Percentiles rank a stretch among this genome's conserved stretches.
Evolutionary conservation across 2,888 invertebrate genomes (phyloP).

Genomic region (Perithous albicinctus): DNA sequence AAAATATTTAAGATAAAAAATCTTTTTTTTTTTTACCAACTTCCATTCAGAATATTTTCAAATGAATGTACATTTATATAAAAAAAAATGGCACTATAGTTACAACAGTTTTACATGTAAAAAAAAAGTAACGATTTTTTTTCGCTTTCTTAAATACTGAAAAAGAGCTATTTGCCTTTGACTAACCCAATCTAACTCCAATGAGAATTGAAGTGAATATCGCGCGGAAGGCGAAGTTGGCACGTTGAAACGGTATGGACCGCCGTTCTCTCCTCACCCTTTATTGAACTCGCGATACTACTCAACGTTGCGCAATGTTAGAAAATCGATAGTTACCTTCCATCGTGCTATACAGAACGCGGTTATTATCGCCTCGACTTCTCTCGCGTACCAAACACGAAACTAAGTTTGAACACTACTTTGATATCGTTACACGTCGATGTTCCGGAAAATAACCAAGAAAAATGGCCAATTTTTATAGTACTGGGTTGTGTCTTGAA

Average conservation of each 20-base stretch:
- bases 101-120: too few species aligned
- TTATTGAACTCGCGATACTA: slow-evolving; percentile 61
- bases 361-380: slow-evolving; percentile 53
- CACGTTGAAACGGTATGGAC: slow-evolving; percentile 45
- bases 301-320: slow-evolving; percentile 43
- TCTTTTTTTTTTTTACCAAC: too few species aligned
- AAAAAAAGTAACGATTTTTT: too few species aligned
- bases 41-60: too few species aligned
- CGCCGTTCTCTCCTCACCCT: slow-evolving; percentile 33
- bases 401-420: slow-evolving; percentile 30
- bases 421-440: slow-evolving; percentile 31
- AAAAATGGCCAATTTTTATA: slow-evolving; percentile 25
- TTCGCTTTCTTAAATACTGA: too few species aligned
- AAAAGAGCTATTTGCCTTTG: slow-evolving; percentile 35
- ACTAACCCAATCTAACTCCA: slow-evolving; percentile 30
- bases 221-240: slow-evolving; percentile 8
- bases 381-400: slow-evolving; percentile 37
- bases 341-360: slow-evolving; percentile 14
- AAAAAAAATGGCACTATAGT: too few species aligned
- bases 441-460: slow-evolving; percentile 7
- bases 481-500: background rate
- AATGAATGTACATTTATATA: too few species aligned
- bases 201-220: slow-evolving; percentile 51
- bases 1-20: too few species aligned
- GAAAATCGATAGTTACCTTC: slow-evolving; percentile 62